phyloP scores from a whole-genome alignment of 2,113 vertebrate genomes.

The Odontophorus gujanensis region DNA sequence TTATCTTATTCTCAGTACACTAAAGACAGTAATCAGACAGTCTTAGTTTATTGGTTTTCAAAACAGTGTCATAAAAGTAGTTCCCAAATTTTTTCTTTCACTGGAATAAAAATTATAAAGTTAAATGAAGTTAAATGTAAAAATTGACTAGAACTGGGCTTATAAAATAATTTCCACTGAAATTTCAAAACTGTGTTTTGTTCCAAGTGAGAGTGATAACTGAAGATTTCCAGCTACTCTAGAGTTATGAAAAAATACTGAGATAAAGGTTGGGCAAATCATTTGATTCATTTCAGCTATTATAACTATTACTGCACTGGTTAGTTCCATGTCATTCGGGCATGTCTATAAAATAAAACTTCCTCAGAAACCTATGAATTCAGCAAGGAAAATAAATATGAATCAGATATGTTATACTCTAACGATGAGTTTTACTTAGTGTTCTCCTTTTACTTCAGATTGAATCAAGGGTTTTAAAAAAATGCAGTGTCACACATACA shows the following conservation, averaged over 20 bases:
- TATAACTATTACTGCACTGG: neutral
- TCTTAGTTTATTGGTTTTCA: neutral
- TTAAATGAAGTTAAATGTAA: neutral
- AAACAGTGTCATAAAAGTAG: neutral
- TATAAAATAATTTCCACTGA: neutral
- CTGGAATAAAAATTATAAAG: neutral
- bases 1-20: neutral
- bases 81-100: neutral
- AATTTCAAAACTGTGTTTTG: neutral
- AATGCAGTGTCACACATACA: neutral
- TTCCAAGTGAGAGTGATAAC: neutral
- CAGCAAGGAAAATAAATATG: neutral
- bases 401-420: neutral
- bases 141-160: neutral
- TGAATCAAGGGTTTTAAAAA: neutral
- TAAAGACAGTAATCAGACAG: accelerated
- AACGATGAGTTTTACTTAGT: neutral
- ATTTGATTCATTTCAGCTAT: neutral
- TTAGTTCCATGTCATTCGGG: neutral
- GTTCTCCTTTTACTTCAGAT: neutral
- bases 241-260: neutral
- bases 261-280: neutral
- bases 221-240: neutral
- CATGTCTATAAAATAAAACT: neutral
- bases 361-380: neutral